Evolutionary conservation across 1,140 invertebrate genomes (phyloP).

Genomic region (Sycophila sp.): DNA sequence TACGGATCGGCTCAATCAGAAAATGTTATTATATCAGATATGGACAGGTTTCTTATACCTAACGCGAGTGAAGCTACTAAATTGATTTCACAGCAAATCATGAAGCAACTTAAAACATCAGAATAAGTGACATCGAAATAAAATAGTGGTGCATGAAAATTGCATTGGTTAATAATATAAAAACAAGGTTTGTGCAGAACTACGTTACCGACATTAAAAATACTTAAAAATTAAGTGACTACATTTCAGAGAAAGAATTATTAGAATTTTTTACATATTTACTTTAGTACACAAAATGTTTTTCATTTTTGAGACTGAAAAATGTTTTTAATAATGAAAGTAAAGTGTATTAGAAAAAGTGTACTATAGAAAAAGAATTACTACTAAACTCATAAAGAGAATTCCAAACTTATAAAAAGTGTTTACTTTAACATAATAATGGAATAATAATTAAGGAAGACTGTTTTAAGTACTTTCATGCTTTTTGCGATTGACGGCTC

Average conservation of each 20-base stretch:
- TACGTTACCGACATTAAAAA: too few species aligned
- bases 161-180: background rate
- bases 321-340: constrained; percentile 22
- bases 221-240: background rate
- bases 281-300: constrained; percentile 16
- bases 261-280: constrained; percentile 30
- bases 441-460: too few species aligned
- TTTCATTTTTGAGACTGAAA: constrained; percentile 23
- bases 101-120: constrained; percentile 65
- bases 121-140: constrained; percentile 42
- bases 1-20: constrained; percentile 81
- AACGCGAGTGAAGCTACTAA: constrained; percentile 91
- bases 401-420: too few species aligned
- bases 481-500: too few species aligned
- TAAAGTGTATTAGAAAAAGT: constrained; percentile 8
- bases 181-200: too few species aligned
- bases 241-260: constrained; percentile 16
- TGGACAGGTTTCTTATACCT: constrained; percentile 92
- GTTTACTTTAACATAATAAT: too few species aligned
- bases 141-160: constrained; percentile 30
- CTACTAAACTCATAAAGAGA: too few species aligned
- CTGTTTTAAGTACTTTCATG: too few species aligned
- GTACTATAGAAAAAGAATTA: constrained; percentile 2
- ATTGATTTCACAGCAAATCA: constrained; percentile 78
- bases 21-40: constrained; percentile 81